Evolutionary conservation across 2,797 vertebrate genomes (phyloP), one percentile per base, ranked within the genome.

Genomic region (Presbytis comata): DNA sequence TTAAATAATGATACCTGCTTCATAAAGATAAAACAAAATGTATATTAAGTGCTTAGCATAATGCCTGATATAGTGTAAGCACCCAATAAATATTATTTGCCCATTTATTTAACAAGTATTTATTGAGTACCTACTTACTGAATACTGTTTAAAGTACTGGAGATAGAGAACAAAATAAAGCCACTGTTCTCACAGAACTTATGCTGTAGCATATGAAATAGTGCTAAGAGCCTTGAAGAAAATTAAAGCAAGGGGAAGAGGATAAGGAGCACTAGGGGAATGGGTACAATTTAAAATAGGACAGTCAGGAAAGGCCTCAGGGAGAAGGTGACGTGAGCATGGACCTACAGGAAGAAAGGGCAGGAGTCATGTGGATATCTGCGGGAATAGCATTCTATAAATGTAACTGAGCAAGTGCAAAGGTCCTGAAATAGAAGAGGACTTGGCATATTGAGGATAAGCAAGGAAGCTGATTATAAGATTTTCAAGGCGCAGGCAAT

Each of bases 101-200:
- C 12, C 10, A 93, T 72, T 95, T 85, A 92, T 24, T 89, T 39
- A 85, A 92, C 74, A 75, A 95, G 87, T 94, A 72, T 46, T 70
- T 92, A 64, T 0, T 53, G 55, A 83, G n/a, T 80, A 70, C 26
- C 22, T 75, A 84, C n/a, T 83, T 59, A 83, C 0, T 39, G 24
- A 87, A 44, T 75, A 50, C 28, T 85, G 33, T 46, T 95, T 75
- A 61, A 88, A 84, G 19, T 19, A 67, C 0, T 57, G 3, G 87
- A 79, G 78, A 89, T 8, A 80, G 26, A 76, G 53, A 75, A 89
- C 79, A 80, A 82, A 85, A 75, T 3, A 78, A 67, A 75, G n/a
- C 19, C 48, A 22, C 13, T 85, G 21, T 33, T 91, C 16, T 93
- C 67, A 28, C 8, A 39, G 30, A 92, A 85, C 46, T 86, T 89